Evolutionary conservation across 1,140 invertebrate species (phyloP).

Genomic region (Harpegnathos saltator): DNA sequence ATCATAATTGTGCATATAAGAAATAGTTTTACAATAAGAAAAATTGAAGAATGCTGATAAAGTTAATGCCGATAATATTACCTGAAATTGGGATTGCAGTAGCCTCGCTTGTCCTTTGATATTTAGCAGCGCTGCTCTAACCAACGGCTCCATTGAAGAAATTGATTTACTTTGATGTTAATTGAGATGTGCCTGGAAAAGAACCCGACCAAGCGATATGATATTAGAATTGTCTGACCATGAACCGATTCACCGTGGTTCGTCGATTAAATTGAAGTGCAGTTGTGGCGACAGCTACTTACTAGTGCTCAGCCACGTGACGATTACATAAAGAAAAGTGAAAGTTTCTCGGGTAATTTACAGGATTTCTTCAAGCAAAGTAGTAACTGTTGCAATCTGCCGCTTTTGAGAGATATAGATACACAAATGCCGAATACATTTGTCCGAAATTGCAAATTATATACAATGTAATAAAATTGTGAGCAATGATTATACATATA

Average conservation of each 20-base stretch:
- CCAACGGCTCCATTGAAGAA: constrained; percentile 61
- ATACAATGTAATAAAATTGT: no score
- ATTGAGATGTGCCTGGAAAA: background rate
- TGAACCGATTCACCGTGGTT: background rate
- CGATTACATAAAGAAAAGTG: constrained; percentile 19
- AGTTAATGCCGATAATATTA: constrained; percentile 37
- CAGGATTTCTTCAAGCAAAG: no score
- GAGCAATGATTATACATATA: background rate
- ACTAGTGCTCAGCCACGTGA: background rate
- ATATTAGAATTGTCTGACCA: constrained; percentile 5
- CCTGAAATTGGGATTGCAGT: constrained; percentile 1
- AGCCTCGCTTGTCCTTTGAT: constrained; percentile 32
- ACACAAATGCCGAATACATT: constrained; percentile 11
- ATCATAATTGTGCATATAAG: no score
- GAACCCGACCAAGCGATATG: background rate
- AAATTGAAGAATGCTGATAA: background rate
- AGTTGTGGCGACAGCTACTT: background rate
- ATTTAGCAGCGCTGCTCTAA: constrained; percentile 45
- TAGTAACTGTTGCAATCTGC: background rate
- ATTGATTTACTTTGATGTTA: constrained; percentile 8
- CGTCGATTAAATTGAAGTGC: constrained; percentile 13
- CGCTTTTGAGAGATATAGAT: constrained; percentile 9
- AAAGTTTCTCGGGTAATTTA: background rate
- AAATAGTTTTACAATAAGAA: background rate
- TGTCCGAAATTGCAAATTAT: no score